These are phyloP conservation scores for Herpetotheres cachinnans DNA, from an alignment of 2,113 vertebrate genomes.

Conservation along the genomic window DNA sequence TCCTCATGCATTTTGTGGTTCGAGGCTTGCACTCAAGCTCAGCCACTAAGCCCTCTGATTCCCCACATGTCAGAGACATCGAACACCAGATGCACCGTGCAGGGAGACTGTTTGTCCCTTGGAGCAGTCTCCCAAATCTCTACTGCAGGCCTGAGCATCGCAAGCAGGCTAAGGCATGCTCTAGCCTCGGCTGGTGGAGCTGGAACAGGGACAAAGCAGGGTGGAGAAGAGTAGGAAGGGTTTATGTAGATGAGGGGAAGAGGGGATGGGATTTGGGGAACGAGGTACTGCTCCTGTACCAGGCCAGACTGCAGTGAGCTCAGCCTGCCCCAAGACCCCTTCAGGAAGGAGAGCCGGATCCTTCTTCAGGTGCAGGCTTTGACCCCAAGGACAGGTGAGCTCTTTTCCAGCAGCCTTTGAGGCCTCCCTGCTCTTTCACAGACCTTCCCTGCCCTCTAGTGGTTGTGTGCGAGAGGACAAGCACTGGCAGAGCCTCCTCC, in stretches of 20 bases:
- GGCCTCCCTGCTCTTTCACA: neutral
- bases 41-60: neutral
- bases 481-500: neutral
- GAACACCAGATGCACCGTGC: accelerated
- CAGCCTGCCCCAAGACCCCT: neutral
- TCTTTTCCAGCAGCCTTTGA: too few species aligned
- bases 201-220: neutral
- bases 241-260: accelerated
- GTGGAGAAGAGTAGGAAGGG: neutral
- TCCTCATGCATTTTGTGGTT: neutral
- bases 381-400: too few species aligned
- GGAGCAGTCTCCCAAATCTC: accelerated
- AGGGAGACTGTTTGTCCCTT: neutral
- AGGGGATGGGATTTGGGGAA: neutral
- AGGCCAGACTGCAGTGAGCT: neutral
- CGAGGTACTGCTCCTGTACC: neutral
- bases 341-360: neutral
- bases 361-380: neutral
- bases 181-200: neutral
- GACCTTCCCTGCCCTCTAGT: neutral
- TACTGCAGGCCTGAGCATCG: neutral
- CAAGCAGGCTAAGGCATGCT: accelerated
- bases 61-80: accelerated
- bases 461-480: neutral
- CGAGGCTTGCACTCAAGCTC: neutral